These are phyloP conservation scores for Pipistrellus nathusii DNA, from an alignment of 2,797 vertebrate genomes.

Conservation along the genomic window DNA sequence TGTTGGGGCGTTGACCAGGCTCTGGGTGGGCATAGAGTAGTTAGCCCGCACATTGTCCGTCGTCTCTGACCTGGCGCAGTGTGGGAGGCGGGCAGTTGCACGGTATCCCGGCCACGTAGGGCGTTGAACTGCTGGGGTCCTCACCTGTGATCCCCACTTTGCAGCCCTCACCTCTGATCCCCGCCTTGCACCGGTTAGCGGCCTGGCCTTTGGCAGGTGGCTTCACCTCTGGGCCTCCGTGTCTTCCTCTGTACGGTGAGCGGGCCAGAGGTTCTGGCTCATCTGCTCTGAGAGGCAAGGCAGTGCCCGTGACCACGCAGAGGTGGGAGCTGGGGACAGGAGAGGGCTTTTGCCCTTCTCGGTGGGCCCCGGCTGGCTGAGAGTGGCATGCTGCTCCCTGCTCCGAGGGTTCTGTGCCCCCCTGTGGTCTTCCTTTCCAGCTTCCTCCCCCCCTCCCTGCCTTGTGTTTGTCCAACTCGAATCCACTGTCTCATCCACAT, in stretches of 20 bases:
- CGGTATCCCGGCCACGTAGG: fast-evolving
- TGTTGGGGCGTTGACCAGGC: neutral
- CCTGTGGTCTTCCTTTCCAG: neutral
- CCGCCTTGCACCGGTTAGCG: neutral
- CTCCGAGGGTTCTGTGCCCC: neutral
- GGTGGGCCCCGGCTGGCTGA: neutral
- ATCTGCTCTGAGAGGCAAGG: neutral
- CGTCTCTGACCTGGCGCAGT: neutral
- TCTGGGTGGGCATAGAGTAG: neutral
- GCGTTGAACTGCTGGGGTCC: neutral
- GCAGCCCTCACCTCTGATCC: neutral
- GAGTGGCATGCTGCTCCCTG: fast-evolving
- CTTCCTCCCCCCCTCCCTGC: neutral
- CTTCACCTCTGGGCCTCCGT: neutral
- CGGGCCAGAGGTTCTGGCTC: neutral
- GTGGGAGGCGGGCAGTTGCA: neutral
- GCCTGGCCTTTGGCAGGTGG: neutral
- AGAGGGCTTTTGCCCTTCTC: neutral
- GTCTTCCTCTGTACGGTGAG: neutral
- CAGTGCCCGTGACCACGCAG: neutral
- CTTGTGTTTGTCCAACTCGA: neutral
- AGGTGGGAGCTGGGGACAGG: neutral
- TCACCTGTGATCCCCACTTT: neutral
- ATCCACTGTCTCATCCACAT: neutral
- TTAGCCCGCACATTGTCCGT: neutral